phyloP scores from a whole-genome alignment of 2,113 vertebrate genomes.

The Heterocephalus glaber region DNA sequence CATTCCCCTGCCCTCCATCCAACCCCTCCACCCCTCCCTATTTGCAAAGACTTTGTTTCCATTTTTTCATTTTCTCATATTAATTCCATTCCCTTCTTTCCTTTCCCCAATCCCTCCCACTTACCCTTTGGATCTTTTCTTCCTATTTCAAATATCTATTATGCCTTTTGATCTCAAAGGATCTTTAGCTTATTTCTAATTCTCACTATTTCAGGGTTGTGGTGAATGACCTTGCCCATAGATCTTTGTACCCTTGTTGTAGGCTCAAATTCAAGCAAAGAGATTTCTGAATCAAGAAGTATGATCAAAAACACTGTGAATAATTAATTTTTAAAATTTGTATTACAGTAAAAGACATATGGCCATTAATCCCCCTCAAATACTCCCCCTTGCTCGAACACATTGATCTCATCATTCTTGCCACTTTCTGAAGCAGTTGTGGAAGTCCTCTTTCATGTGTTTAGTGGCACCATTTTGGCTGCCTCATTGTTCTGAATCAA shows the following conservation, averaged over 20 bases:
- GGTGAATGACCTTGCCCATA: not conserved
- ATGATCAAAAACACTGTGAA: not conserved
- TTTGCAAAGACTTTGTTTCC: no score
- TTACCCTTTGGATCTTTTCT: no score
- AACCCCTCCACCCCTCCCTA: no score
- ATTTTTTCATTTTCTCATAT: no score
- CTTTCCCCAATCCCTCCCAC: no score
- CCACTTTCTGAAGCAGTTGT: not conserved
- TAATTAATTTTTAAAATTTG: not conserved
- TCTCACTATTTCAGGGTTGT: conserved; percentile 10
- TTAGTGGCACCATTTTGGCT: not conserved
- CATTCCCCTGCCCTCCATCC: no score
- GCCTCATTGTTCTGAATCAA: not conserved
- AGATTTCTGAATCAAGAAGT: not conserved
- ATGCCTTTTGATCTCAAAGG: no score
- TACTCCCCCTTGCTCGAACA: not conserved
- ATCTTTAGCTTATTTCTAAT: conserved; percentile 21
- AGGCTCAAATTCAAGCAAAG: not conserved
- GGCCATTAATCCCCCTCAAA: not conserved
- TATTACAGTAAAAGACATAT: not conserved
- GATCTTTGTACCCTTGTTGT: not conserved
- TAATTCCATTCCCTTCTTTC: no score
- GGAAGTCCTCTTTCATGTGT: not conserved
- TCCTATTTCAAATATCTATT: no score
- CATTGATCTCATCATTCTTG: not conserved